These are phyloP conservation scores for Hypocryptadius cinnamomeus DNA, from an alignment of 2,113 vertebrate genomes.

Conservation along the genomic window DNA sequence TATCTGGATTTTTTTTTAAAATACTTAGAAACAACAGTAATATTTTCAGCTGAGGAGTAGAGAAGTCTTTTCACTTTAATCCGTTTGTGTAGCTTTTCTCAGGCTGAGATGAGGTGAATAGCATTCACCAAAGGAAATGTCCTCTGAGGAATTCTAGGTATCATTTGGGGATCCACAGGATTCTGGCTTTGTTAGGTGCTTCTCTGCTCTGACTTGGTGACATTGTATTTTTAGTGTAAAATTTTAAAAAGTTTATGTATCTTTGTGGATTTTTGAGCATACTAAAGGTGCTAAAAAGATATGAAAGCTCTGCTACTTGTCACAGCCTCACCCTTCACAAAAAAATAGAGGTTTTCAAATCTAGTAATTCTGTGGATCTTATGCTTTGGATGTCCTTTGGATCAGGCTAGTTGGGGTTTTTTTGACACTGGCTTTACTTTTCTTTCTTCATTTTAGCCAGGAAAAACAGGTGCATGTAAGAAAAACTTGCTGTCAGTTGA, in stretches of 20 bases:
- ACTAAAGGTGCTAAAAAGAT: background rate
- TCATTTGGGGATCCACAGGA: background rate
- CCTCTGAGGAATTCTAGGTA: background rate
- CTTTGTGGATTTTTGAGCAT: background rate
- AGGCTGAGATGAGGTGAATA: background rate
- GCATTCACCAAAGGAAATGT: background rate
- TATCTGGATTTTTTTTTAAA: background rate
- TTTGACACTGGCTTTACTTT: background rate
- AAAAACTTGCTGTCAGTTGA: background rate
- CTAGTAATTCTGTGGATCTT: background rate
- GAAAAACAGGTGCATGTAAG: background rate
- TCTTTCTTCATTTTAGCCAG: background rate
- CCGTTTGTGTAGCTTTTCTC: background rate
- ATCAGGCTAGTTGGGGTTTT: background rate
- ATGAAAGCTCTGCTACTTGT: background rate
- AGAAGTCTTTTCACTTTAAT: background rate
- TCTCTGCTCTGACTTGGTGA: background rate
- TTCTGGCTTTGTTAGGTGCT: background rate
- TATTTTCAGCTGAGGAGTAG: background rate
- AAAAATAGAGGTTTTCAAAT: background rate
- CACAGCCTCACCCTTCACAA: background rate
- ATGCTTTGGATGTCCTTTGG: background rate
- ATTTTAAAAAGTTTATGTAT: background rate
- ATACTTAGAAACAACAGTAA: background rate
- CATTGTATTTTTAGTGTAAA: background rate